phyloP scores from a whole-genome alignment of 2,113 vertebrate genomes.

The Microcebus griseorufus region DNA sequence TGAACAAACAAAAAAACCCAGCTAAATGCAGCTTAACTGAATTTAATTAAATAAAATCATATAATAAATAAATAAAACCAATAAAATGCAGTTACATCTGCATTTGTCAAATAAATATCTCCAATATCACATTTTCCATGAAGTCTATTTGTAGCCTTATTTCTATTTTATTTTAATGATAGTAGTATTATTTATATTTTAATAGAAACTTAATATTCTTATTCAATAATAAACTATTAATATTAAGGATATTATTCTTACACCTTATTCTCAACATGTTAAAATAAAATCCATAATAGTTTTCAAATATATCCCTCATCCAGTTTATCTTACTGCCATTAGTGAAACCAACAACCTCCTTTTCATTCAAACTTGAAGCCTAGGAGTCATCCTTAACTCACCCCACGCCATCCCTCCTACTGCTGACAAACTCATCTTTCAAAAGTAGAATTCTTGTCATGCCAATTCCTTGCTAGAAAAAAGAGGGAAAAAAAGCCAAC shows the following conservation, averaged over 20 bases:
- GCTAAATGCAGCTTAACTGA: neutral
- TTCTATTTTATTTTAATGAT: conserved; percentile 47
- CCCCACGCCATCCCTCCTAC: neutral
- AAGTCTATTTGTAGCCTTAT: neutral
- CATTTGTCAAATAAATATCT: neutral
- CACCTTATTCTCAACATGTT: neutral
- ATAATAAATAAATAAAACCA: neutral
- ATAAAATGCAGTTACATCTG: neutral
- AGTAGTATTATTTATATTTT: neutral
- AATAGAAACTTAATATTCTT: neutral
- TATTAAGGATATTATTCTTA: neutral
- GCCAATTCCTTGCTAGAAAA: neutral
- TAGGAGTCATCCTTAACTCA: neutral
- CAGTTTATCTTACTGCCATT: neutral
- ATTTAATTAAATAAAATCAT: neutral
- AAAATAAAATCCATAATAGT: neutral
- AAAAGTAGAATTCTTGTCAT: neutral
- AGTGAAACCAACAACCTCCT: neutral
- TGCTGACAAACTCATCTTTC: neutral
- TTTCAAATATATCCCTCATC: neutral
- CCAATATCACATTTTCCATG: neutral
- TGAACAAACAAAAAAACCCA: neutral
- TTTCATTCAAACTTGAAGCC: neutral
- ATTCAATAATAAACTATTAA: neutral
- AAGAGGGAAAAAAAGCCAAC: neutral